Percentiles rank a stretch among this genome's conserved stretches.
Conservation (phyloP, 2,797 vertebrate genomes). For the Silurus lanzhouensis region DNA sequence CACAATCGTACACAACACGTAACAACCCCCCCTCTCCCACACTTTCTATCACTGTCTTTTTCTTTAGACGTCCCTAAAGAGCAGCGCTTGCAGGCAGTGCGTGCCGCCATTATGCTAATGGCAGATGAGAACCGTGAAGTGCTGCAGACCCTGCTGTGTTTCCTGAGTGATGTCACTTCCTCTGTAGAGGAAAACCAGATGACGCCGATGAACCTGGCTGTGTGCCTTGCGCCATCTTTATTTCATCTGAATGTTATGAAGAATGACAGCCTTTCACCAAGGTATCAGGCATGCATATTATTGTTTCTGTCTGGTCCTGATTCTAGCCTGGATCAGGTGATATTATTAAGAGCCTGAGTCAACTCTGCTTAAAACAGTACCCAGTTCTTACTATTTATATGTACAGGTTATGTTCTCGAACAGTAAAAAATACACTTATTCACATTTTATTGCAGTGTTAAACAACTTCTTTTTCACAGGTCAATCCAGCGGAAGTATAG, state of each 20-base stretch:
- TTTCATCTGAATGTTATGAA: constrained; percentile 96
- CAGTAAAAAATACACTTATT: not conserved
- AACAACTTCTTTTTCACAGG: constrained; percentile 66
- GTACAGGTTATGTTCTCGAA: not conserved
- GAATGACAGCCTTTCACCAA: constrained; percentile 90
- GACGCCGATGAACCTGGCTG: constrained; percentile 96
- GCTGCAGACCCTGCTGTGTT: constrained; percentile 91
- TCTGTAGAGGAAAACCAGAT: constrained; percentile 95
- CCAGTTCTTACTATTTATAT: not conserved
- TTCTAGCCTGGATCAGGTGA: too few species aligned
- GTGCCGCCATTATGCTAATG: constrained; percentile 93
- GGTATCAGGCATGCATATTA: constrained; percentile 66
- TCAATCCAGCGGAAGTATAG: constrained; percentile 95
- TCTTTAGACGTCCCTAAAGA: constrained; percentile 92
- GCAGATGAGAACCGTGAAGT: constrained; percentile 94
- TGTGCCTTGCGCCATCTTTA: constrained; percentile 95
- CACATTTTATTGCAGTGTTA: not conserved
- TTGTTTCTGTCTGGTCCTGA: not conserved
- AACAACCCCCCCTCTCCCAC: too few species aligned
- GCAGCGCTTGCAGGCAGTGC: constrained; percentile 89
- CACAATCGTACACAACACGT: constrained; percentile 38
- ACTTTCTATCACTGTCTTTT: not conserved
- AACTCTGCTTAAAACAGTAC: not conserved
- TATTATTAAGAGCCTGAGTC: not conserved
- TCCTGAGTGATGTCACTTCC: constrained; percentile 89